Percentiles rank a stretch among this genome's conserved stretches.
phyloP scores from a whole-genome alignment of 2,888 invertebrate genomes.

The Melipona beecheii region DNA sequence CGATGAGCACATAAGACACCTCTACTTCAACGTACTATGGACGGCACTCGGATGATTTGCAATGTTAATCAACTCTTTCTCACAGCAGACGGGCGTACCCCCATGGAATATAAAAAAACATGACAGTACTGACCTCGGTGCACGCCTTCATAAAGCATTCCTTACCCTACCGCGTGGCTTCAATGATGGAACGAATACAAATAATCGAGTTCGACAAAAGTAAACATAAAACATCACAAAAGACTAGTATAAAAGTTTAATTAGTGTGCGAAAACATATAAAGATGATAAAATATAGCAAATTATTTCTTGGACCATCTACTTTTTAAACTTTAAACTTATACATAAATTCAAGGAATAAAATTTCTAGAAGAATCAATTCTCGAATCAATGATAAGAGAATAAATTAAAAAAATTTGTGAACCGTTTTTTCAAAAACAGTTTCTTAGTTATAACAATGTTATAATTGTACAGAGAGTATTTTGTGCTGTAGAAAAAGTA shows the following conservation, averaged over 20 bases:
- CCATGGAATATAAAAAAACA: slow-evolving; percentile 48
- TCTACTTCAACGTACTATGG: slow-evolving; percentile 27
- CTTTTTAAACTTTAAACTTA: not conserved
- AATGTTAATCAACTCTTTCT: slow-evolving; percentile 65
- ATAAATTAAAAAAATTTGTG: not conserved
- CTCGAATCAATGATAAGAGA: no score
- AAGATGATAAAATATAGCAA: no score
- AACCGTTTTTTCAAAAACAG: not conserved
- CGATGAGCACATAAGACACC: slow-evolving; percentile 61
- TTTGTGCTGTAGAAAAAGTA: not conserved
- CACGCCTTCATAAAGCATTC: slow-evolving; percentile 6
- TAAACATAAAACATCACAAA: slow-evolving; percentile 2
- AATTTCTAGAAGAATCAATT: not conserved
- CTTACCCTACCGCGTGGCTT: not conserved
- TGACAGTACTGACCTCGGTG: slow-evolving; percentile 61
- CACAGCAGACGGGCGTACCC: slow-evolving; percentile 2
- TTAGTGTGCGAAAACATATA: no score
- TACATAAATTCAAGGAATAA: not conserved
- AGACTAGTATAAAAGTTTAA: not conserved
- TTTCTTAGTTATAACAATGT: not conserved
- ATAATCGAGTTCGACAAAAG: not conserved
- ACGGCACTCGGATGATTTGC: slow-evolving; percentile 59
- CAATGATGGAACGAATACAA: slow-evolving; percentile 9
- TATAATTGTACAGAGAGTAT: not conserved
- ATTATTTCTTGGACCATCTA: not conserved